A percentile compares a stretch with the other conserved stretches of the same genome.
phyloP scores from a whole-genome alignment of 2,888 invertebrate species.

The Silvanus unidentatus region DNA sequence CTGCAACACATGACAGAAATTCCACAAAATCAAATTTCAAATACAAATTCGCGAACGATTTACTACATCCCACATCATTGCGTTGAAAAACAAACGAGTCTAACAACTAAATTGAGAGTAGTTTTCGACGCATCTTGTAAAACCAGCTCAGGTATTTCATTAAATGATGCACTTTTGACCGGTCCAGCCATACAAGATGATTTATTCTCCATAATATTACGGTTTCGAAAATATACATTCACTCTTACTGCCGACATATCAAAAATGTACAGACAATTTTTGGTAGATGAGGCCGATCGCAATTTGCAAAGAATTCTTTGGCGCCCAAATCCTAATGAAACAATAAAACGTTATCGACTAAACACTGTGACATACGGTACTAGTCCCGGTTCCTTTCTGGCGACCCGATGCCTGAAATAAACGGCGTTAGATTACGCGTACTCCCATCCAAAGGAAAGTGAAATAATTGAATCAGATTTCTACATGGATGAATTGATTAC shows the following conservation, averaged over 20 bases:
- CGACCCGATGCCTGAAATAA: conserved; percentile 4
- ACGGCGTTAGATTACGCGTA: background rate
- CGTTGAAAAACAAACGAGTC: conserved; percentile 7
- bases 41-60: background rate
- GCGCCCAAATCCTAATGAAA: conserved; percentile 4
- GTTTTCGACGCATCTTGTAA: conserved; percentile 17
- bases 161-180: conserved; percentile 12
- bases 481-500: conserved; percentile 11
- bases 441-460: background rate
- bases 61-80: conserved; percentile 17
- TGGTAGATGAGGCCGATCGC: conserved; percentile 4
- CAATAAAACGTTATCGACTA: conserved; percentile 10
- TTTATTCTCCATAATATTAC: background rate
- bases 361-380: conserved; percentile 17
- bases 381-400: background rate
- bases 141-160: conserved; percentile 10
- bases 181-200: conserved; percentile 11
- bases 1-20: conserved; percentile 13
- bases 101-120: conserved; percentile 14
- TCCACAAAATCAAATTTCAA: background rate
- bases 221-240: conserved; percentile 5
- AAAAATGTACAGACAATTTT: conserved; percentile 15
- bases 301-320: conserved; percentile 5
- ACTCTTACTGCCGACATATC: conserved; percentile 11
- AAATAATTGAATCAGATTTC: conserved; percentile 6